Evolutionary conservation across 2,797 vertebrate species (phyloP), one percentile per base, ranked within the genome.

Genomic region (Paguma larvata): DNA sequence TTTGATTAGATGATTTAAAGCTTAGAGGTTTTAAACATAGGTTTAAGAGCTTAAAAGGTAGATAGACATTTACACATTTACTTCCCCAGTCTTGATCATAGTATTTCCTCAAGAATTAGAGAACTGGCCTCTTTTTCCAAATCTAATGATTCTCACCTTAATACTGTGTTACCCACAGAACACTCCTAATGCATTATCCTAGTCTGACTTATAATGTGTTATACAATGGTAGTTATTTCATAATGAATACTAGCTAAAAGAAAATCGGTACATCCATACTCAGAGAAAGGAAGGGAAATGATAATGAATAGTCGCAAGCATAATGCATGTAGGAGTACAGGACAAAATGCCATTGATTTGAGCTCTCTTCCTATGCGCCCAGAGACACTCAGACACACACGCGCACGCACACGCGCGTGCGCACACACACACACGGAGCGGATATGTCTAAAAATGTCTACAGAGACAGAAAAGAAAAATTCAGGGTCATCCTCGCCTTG

Each of bases 391-490:
- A 32, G 15, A 25, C 53, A 68, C 21, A 51, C 32, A 38, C 9
- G 38, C 41, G 16, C 25, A 11, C 79, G 34, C 21, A 46, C 30
- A 44, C 3, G 5, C 0, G 30, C 9, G 75, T 1, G 5, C n/a
- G n/a, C 30, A 18, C 38, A n/a, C 5, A 56, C 5, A n/a, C 48
- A 70, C 0, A 44, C 7, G 70, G 9, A 86, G 38, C 7, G 11
- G 14, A 86, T 94, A 8, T 34, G 3, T 62, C 48, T 75, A 9
- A 92, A 93, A 95, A 95, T 78, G 15, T 16, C 53, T 78, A 95
- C 11, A 87, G 18, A 59, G 32, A 67, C 13, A 80, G 38, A 56
- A 48, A 65, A 48, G 41, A 86, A 75, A 75, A 59, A 56, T 8
- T 53, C 38, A 80, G 34, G 19, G 25, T 59, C 27, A 62, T 62